phyloP scores from a whole-genome alignment of 2,797 vertebrate species.

The Pangasius krempfi region DNA sequence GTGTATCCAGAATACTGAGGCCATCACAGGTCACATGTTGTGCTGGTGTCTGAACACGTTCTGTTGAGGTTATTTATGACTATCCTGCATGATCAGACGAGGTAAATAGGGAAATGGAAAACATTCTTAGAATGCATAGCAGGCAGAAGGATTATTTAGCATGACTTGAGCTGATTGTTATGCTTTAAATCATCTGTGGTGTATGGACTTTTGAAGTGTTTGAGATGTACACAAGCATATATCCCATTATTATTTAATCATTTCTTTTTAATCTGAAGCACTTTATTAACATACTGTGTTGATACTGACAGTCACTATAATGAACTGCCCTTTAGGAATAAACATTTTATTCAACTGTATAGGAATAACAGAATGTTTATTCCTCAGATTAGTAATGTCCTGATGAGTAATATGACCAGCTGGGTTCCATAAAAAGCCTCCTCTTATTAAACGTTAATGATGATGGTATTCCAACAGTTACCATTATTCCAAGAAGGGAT shows the following conservation, averaged over 20 bases:
- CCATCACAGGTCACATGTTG: constrained; percentile 44
- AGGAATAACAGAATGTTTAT: not conserved
- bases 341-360: not conserved
- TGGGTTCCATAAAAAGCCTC: not conserved
- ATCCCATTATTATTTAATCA: not conserved
- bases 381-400: not conserved
- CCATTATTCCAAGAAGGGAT: constrained; percentile 56
- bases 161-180: not conserved
- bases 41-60: constrained; percentile 11
- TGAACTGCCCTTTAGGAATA: not conserved
- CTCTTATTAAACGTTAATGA: constrained; percentile 8
- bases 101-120: constrained; percentile 29
- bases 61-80: constrained; percentile 41
- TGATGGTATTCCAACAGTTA: not conserved
- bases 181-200: not conserved
- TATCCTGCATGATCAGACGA: constrained; percentile 10
- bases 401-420: constrained; percentile 4
- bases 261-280: not conserved
- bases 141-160: not conserved
- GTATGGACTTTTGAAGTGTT: not conserved
- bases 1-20: constrained; percentile 17
- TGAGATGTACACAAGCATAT: not conserved
- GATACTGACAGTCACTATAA: not conserved
- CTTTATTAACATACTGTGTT: not conserved
- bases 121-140: not conserved